Conservation (phyloP, 2,888 invertebrate genomes). For the Molorchus minor region DNA sequence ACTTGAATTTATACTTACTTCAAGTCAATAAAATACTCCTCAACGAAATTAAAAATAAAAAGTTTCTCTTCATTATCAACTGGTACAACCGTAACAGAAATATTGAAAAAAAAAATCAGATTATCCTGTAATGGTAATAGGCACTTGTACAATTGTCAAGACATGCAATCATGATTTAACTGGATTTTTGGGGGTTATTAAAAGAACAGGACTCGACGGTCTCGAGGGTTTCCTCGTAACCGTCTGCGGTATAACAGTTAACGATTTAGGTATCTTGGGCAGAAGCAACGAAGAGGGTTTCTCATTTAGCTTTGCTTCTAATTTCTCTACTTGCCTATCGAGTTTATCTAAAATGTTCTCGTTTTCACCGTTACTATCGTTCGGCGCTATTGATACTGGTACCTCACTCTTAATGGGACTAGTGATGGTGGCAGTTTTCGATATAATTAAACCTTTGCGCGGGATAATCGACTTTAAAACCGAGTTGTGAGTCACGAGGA, state of each 20-base stretch:
- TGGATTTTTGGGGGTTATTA: slow-evolving; percentile 52
- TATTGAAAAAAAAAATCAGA: slow-evolving; percentile 16
- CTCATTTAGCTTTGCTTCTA: slow-evolving; percentile 56
- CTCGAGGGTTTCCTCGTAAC: slow-evolving; percentile 57
- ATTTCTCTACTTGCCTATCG: slow-evolving; percentile 63
- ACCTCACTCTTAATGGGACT: slow-evolving; percentile 28
- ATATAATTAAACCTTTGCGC: slow-evolving; percentile 52
- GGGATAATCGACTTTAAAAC: slow-evolving; percentile 52
- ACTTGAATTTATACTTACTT: not conserved
- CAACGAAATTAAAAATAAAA: too few relatives aligned
- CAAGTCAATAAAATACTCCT: too few relatives aligned
- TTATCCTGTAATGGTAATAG: slow-evolving; percentile 37
- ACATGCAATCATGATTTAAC: slow-evolving; percentile 56
- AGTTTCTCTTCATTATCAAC: too few relatives aligned
- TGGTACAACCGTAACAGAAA: too few relatives aligned
- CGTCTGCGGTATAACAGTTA: slow-evolving; percentile 82
- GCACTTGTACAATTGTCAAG: slow-evolving; percentile 54
- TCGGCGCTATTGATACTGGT: slow-evolving; percentile 37
- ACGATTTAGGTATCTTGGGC: slow-evolving; percentile 82
- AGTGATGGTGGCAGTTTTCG: slow-evolving; percentile 53
- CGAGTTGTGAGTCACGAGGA: slow-evolving; percentile 45
- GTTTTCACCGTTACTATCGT: slow-evolving; percentile 37
- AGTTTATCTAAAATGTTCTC: slow-evolving; percentile 61
- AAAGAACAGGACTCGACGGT: slow-evolving; percentile 55
- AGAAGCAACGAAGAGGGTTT: slow-evolving; percentile 65